These are phyloP conservation scores for Drosophila setifemur DNA, from an alignment of 1,140 invertebrate species.

Conservation along the genomic window DNA sequence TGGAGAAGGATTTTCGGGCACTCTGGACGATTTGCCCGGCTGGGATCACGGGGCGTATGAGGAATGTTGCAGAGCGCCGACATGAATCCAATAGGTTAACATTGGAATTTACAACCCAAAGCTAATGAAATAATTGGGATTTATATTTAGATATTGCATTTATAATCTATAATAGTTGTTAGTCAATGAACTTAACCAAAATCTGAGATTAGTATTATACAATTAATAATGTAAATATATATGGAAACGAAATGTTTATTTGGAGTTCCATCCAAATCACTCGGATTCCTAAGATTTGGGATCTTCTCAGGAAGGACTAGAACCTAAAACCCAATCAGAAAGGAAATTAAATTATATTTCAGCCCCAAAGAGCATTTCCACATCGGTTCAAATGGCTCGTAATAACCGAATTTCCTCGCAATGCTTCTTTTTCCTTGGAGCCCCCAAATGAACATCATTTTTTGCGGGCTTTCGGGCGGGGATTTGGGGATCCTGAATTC, in stretches of 20 bases:
- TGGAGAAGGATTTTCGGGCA: background rate
- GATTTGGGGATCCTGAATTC: background rate
- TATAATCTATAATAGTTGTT: too few relatives aligned
- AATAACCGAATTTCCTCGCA: background rate
- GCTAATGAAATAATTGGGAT: too few relatives aligned
- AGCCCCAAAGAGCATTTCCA: background rate
- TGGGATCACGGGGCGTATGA: constrained; percentile 16
- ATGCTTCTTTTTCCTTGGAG: constrained; percentile 9
- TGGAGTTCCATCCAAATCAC: too few relatives aligned
- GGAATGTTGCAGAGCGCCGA: too few relatives aligned
- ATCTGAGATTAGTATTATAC: too few relatives aligned
- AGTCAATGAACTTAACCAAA: too few relatives aligned
- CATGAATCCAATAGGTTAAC: too few relatives aligned
- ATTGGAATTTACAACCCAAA: too few relatives aligned
- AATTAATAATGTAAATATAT: background rate
- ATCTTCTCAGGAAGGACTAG: too few relatives aligned
- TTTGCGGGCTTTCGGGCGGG: constrained; percentile 9
- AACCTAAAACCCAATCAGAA: too few relatives aligned
- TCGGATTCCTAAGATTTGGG: too few relatives aligned
- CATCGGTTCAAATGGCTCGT: background rate
- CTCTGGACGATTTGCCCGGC: background rate
- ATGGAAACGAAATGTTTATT: background rate
- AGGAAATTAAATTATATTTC: background rate
- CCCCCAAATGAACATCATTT: constrained; percentile 65
- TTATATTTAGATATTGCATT: too few relatives aligned